A percentile compares a stretch with the other conserved stretches of the same genome.
Conservation (phyloP, 2,797 vertebrate species). For the Gorsachius magnificus region DNA sequence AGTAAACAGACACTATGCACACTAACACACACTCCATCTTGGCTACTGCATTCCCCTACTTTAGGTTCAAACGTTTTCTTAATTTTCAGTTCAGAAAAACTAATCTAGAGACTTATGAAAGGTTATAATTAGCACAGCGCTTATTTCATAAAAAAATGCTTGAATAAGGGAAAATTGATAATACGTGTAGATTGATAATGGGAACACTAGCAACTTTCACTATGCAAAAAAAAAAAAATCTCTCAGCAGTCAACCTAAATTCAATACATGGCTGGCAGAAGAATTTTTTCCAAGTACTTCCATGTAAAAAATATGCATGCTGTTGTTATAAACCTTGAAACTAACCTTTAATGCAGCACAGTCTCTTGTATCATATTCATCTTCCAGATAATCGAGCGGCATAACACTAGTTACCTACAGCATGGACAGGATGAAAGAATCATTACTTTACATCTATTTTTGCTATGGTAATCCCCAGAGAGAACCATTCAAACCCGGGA, state of each 20-base stretch:
- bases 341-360: conserved; percentile 92
- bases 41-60: background rate
- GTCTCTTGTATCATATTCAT: conserved; percentile 86
- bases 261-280: background rate
- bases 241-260: background rate
- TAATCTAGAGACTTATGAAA: background rate
- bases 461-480: background rate
- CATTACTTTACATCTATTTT: background rate
- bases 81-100: background rate
- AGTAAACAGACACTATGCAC: background rate
- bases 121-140: background rate
- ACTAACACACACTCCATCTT: background rate
- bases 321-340: background rate
- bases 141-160: background rate
- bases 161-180: background rate
- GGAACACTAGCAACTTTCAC: background rate
- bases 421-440: conserved; percentile 27
- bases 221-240: background rate
- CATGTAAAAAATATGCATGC: background rate
- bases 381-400: conserved; percentile 81
- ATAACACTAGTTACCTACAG: conserved; percentile 86
- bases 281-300: background rate
- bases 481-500: background rate
- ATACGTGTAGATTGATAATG: background rate
- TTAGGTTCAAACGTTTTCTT: background rate